Percentiles rank a stretch among this genome's conserved stretches.
Conservation (phyloP, 2,113 vertebrate genomes). For the Oxygymnocypris stewartii region DNA sequence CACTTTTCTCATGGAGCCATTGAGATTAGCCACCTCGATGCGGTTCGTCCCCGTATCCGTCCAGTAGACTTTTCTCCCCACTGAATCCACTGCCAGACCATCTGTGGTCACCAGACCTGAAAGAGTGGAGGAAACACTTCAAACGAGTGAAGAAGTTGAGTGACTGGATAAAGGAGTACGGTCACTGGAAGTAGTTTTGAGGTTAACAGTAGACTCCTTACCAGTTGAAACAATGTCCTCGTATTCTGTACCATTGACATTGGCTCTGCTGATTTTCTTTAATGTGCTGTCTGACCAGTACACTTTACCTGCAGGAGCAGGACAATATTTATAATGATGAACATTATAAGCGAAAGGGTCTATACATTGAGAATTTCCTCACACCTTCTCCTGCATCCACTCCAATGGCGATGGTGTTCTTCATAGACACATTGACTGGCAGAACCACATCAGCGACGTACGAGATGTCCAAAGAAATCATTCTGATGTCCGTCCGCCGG, state of each 20-base stretch:
- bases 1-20: constrained; percentile 96
- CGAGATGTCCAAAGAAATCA: constrained; percentile 97
- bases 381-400: constrained; percentile 92
- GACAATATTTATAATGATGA: constrained; percentile 7
- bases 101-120: constrained; percentile 95
- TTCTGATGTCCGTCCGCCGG: constrained; percentile 92
- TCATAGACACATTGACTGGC: constrained; percentile 92
- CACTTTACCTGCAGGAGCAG: constrained; percentile 81
- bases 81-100: constrained; percentile 91
- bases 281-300: constrained; percentile 98
- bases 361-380: not conserved
- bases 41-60: constrained; percentile 96
- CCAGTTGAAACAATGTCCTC: constrained; percentile 93
- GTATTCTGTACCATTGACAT: constrained; percentile 83
- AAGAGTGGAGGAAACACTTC: not conserved
- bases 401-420: constrained; percentile 95
- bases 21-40: constrained; percentile 95
- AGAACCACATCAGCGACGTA: constrained; percentile 97
- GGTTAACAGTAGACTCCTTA: constrained; percentile 60
- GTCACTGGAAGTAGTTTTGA: not conserved
- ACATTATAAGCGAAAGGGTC: not conserved
- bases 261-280: constrained; percentile 89
- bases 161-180: not conserved
- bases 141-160: not conserved
- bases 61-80: constrained; percentile 96